Evolutionary conservation across 1,140 invertebrate species (phyloP), one percentile per base, ranked within the genome.

Genomic region (Drosophila oshimai): DNA sequence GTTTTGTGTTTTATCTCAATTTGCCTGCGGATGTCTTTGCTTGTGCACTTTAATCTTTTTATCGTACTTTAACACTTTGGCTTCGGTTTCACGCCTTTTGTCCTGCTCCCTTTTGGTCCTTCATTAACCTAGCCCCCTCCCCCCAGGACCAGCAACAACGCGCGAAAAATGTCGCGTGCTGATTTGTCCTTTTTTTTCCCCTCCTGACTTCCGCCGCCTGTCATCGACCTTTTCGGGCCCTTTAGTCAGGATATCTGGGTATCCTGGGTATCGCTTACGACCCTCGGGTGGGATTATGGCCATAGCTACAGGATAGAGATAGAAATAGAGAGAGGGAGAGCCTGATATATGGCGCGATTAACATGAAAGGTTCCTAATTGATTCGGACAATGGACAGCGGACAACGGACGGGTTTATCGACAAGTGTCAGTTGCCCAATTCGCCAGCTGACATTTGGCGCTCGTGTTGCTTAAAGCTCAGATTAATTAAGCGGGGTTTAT

Each of bases 41-140:
- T 42, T 79, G 72, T 83, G 68, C 49, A 80, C 67, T 87, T 87
- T 88, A 87, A 87, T 87, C 81, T 87, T 87, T 87, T 87, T 87
- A 87, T 87, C 81, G 83, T 74, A 61, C 69, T 81, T 75, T 55
- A 77, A 87, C 81, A 88, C 83, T 86, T 87, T 73, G 75, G 51
- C 50, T 57, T 64, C 22, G 47, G 60, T 53, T 79, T 77, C 58
- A 58, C 57, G 79, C 74, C 79, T 86, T 78, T 86, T 84, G 80
- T 67, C 75, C 71, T 49, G 13, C 70, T 47, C 58, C 33, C 33
- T 37, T 33, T 34, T 28, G 39, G 62, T 55, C 49, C 50, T 57
- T 76, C 62, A 74, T 74, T 75, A 75, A 53, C 49, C 37, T n/a
- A n/a, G n/a, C n/a, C n/a, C n/a, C n/a, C n/a, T n/a, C 20, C 50